phyloP scores from a whole-genome alignment of 2,797 vertebrate species.

The Gymnoscopelus microlampas region DNA sequence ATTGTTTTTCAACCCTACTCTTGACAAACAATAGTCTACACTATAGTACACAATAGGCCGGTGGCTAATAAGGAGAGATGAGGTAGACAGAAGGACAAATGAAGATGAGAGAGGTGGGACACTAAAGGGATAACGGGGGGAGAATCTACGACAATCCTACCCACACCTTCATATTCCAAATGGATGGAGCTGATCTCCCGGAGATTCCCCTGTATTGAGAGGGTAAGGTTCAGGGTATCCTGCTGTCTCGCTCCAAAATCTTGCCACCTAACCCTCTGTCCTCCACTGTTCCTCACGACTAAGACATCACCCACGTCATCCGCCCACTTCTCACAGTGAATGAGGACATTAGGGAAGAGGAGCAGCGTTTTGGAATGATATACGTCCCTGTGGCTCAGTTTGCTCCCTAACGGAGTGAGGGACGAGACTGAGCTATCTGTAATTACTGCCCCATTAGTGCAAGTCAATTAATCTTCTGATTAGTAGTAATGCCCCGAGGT shows the following conservation, averaged over 20 bases:
- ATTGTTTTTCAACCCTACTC: no score
- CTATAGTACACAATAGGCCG: no score
- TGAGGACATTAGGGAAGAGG: constrained; percentile 57
- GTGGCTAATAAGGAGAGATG: not conserved
- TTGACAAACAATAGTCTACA: not conserved
- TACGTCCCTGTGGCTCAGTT: constrained; percentile 59
- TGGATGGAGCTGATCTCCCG: constrained; percentile 52
- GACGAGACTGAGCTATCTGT: constrained; percentile 68
- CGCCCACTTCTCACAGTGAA: not conserved
- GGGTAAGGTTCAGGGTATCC: constrained; percentile 62
- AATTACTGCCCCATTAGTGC: constrained; percentile 72
- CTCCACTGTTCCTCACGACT: no score
- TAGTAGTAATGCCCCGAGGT: constrained; percentile 56
- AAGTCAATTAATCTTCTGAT: constrained; percentile 72
- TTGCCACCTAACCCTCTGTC: no score
- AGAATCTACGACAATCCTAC: constrained; percentile 3
- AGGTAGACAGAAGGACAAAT: not conserved
- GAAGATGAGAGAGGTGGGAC: no score
- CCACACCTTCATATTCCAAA: constrained; percentile 32
- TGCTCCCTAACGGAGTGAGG: constrained; percentile 52
- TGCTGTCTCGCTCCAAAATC: not conserved
- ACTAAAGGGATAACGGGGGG: not conserved
- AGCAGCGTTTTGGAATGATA: constrained; percentile 66
- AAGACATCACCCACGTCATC: no score
- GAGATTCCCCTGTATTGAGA: constrained; percentile 39